These are phyloP conservation scores for Ashinkailepas kermadecensis DNA, from an alignment of 2,888 invertebrate species.

Conservation along the genomic window DNA sequence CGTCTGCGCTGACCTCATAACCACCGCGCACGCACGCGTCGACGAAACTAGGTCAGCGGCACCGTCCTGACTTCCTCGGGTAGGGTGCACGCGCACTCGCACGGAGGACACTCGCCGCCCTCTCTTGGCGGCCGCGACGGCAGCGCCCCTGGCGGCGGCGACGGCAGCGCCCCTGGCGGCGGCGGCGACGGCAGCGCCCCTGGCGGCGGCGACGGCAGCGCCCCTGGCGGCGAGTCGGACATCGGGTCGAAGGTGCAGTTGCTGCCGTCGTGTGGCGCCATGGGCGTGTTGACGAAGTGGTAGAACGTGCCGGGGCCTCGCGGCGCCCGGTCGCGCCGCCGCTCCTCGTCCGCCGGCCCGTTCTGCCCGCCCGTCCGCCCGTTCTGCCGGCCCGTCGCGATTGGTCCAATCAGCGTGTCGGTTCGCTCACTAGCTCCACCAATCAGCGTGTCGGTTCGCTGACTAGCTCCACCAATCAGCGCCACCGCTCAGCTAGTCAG, in stretches of 20 bases:
- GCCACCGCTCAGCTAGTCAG: too few species aligned
- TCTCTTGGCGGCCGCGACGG: background rate
- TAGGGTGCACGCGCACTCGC: background rate
- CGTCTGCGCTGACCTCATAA: too few species aligned
- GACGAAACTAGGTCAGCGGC: too few species aligned
- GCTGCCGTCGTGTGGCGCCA: conserved; percentile 2
- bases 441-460: too few species aligned
- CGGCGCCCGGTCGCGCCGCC: background rate
- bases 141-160: background rate
- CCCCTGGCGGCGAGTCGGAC: background rate
- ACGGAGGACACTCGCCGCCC: background rate
- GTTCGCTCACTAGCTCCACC: too few species aligned
- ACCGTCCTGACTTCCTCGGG: background rate
- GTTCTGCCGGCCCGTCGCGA: too few species aligned
- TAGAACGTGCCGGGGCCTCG: conserved; percentile 3
- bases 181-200: background rate
- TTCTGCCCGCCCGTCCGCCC: too few species aligned
- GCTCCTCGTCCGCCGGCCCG: background rate
- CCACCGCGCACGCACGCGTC: too few species aligned
- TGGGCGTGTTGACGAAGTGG: conserved; percentile 12
- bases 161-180: background rate
- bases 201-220: background rate
- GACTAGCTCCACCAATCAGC: too few species aligned
- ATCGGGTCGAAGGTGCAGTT: conserved; percentile 20
- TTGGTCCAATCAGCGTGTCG: too few species aligned